Conservation (phyloP, 2,113 vertebrate species). For the Eleginops maclovinus region DNA sequence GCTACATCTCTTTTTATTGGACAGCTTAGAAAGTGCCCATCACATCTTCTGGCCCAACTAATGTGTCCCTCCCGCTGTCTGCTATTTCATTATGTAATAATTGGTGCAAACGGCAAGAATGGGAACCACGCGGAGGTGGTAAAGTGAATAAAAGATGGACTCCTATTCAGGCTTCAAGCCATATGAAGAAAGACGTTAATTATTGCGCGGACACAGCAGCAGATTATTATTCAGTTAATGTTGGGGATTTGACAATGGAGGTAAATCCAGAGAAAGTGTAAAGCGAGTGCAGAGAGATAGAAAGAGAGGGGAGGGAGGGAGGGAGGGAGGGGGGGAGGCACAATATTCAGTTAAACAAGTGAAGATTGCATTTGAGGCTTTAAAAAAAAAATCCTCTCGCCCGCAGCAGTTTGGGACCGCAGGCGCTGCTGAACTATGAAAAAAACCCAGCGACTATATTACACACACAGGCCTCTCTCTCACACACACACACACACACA, state of each 20-base stretch:
- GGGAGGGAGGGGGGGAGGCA: constrained; percentile 13
- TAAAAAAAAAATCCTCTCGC: constrained; percentile 65
- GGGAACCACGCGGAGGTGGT: not conserved
- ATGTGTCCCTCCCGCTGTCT: not conserved
- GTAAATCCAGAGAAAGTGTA: constrained; percentile 14
- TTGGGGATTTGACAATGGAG: constrained; percentile 18
- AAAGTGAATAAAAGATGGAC: not conserved
- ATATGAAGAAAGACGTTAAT: constrained; percentile 42
- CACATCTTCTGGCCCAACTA: not conserved
- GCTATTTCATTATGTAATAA: constrained; percentile 35
- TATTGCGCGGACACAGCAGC: constrained; percentile 6
- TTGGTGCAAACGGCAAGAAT: not conserved
- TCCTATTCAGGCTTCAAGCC: constrained; percentile 29
- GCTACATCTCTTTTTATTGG: not conserved
- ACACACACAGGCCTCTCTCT: constrained; percentile 19
- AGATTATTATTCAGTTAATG: constrained; percentile 37
- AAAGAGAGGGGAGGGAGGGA: constrained; percentile 5
- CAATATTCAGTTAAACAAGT: constrained; percentile 74
- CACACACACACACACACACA: constrained; percentile 19
- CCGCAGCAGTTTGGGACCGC: constrained; percentile 57
- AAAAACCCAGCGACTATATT: constrained; percentile 83
- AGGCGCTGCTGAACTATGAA: constrained; percentile 86
- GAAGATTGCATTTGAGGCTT: constrained; percentile 82
- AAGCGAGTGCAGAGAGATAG: not conserved
- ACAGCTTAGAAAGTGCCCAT: not conserved